Evolutionary conservation across 2,888 invertebrate genomes (phyloP).

Genomic region (Tiliacea citrago): DNA sequence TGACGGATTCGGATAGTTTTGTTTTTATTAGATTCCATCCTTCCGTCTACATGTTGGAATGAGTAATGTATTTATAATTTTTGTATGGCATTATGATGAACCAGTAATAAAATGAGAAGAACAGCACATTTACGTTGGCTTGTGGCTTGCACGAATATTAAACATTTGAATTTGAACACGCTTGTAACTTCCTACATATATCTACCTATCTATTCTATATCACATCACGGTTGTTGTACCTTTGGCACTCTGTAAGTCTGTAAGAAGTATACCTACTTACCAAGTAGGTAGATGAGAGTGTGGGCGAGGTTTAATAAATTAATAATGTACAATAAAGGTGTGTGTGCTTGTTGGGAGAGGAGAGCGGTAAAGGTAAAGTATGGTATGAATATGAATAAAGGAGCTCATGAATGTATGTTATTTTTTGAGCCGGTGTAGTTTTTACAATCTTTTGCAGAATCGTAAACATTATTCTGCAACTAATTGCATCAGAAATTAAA

Average conservation of each 20-base stretch:
- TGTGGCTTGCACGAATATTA: constrained; percentile 13
- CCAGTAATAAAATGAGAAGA: constrained; percentile 13
- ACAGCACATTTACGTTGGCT: constrained; percentile 6
- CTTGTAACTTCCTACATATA: constrained; percentile 4
- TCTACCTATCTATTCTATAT: constrained; percentile 18
- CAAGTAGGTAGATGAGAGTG: constrained; percentile 37
- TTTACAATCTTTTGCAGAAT: neutral
- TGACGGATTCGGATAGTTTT: constrained; percentile 74
- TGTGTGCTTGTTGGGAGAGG: constrained; percentile 24
- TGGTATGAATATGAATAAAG: neutral
- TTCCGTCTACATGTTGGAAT: constrained; percentile 74
- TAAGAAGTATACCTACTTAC: constrained; percentile 33
- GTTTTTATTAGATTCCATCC: constrained; percentile 84
- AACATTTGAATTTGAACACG: constrained; percentile 19
- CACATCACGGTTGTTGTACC: constrained; percentile 43
- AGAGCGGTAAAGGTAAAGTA: constrained; percentile 3
- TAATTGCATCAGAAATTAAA: neutral
- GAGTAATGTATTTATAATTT: constrained; percentile 61
- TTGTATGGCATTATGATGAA: constrained; percentile 31
- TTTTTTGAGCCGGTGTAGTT: constrained; percentile 2
- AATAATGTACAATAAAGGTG: constrained; percentile 45
- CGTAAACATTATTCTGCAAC: neutral
- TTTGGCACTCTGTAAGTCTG: constrained; percentile 33
- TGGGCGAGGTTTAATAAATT: constrained; percentile 61
- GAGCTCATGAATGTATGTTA: constrained; percentile 7